These are phyloP conservation scores for Drosophila nigrodunni DNA, from an alignment of 1,140 invertebrate species.

Conservation along the genomic window DNA sequence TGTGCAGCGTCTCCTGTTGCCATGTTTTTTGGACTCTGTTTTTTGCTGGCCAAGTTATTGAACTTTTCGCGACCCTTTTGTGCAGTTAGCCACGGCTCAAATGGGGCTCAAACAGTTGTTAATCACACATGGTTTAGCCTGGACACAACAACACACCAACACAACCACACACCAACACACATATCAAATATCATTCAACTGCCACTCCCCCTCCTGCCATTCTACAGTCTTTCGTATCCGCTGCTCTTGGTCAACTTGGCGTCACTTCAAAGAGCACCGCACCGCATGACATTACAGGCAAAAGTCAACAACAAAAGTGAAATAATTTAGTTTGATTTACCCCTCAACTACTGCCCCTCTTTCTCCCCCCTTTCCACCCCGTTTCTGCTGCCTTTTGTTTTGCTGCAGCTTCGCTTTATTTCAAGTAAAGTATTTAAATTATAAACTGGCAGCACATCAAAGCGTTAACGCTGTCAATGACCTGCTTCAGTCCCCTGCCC, in stretches of 20 bases:
- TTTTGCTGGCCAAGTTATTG: slow-evolving; percentile 55
- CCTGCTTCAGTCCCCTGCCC: slow-evolving; percentile 9
- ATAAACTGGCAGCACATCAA: slow-evolving; percentile 68
- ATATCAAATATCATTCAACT: slow-evolving; percentile 74
- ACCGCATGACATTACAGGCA: slow-evolving; percentile 63
- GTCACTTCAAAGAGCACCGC: slow-evolving; percentile 71
- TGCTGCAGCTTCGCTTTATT: slow-evolving; percentile 35
- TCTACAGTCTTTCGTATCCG: no score
- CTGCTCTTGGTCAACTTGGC: not conserved
- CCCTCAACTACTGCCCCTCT: slow-evolving; percentile 6
- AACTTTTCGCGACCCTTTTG: slow-evolving; percentile 45
- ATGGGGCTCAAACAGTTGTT: slow-evolving; percentile 47
- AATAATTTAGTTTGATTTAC: slow-evolving; percentile 59
- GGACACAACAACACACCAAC: not conserved
- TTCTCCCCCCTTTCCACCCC: not conserved
- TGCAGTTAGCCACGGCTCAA: slow-evolving; percentile 21
- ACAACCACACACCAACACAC: slow-evolving; percentile 20
- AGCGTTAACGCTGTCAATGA: slow-evolving; percentile 52
- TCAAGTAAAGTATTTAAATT: slow-evolving; percentile 75
- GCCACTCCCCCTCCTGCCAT: no score
- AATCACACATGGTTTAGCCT: slow-evolving; percentile 72
- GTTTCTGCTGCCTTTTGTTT: slow-evolving; percentile 22
- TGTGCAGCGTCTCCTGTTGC: slow-evolving; percentile 10
- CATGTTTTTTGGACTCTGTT: slow-evolving; percentile 26
- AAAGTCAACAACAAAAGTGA: slow-evolving; percentile 54